These are phyloP conservation scores for Polydrusus cervinus DNA, from an alignment of 2,888 invertebrate species.

Conservation along the genomic window DNA sequence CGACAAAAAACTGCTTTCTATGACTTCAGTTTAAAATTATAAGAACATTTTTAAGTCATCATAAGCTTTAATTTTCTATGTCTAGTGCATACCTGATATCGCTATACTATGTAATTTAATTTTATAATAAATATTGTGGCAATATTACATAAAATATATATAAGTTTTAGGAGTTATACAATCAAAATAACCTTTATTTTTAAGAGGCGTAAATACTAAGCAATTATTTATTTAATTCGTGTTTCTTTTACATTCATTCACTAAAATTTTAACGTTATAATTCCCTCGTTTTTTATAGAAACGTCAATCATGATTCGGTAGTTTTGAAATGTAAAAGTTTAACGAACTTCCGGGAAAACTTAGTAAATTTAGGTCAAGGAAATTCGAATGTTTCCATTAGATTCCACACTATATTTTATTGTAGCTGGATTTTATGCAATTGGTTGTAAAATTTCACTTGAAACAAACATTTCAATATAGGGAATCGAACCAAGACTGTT, in stretches of 20 bases:
- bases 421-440: background rate
- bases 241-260: background rate
- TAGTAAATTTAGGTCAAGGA: conserved; percentile 8
- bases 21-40: no score
- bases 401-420: conserved; percentile 1
- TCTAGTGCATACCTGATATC: no score
- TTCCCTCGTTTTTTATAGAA: conserved; percentile 1
- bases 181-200: no score
- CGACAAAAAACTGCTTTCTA: no score
- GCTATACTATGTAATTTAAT: no score
- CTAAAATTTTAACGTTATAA: background rate
- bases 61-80: no score
- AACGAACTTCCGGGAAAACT: background rate
- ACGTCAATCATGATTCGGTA: conserved; percentile 15
- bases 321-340: conserved; percentile 11
- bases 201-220: no score
- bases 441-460: background rate
- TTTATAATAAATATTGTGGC: no score
- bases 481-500: background rate
- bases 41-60: no score
- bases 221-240: background rate
- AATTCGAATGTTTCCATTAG: background rate
- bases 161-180: no score
- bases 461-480: background rate
- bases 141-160: no score